phyloP scores from a whole-genome alignment of 2,113 vertebrate genomes.

The Anoura caudifer region DNA sequence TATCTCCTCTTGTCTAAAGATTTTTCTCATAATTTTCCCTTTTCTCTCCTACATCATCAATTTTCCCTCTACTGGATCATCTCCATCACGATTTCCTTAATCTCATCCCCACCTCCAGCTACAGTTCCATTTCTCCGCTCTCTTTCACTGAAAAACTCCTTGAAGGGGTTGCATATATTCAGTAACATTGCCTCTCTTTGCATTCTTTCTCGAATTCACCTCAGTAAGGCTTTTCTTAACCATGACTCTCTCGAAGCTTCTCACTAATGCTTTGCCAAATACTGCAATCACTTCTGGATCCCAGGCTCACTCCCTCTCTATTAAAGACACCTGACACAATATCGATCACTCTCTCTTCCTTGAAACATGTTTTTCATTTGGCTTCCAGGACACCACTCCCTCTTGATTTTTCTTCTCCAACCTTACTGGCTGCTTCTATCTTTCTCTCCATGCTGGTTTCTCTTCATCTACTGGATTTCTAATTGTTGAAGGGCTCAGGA shows the following conservation, averaged over 20 bases:
- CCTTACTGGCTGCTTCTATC: background rate
- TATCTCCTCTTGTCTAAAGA: background rate
- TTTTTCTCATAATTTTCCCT: background rate
- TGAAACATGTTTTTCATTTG: background rate
- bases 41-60: background rate
- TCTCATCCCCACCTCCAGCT: background rate
- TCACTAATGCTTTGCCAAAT: constrained; percentile 7
- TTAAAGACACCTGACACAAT: background rate
- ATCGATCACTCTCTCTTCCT: background rate
- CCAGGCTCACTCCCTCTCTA: background rate
- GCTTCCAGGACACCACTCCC: background rate
- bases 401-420: background rate
- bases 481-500: background rate
- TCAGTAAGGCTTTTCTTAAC: constrained; percentile 31
- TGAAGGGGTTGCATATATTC: background rate
- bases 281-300: background rate
- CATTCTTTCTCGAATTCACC: background rate
- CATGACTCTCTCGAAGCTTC: background rate
- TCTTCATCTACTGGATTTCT: background rate
- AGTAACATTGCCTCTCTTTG: background rate
- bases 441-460: background rate
- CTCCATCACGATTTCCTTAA: background rate
- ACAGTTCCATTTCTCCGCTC: background rate
- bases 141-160: background rate
- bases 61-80: background rate